Conservation (phyloP, 2,888 invertebrate species). For the Eueremaeus valkanovi region DNA sequence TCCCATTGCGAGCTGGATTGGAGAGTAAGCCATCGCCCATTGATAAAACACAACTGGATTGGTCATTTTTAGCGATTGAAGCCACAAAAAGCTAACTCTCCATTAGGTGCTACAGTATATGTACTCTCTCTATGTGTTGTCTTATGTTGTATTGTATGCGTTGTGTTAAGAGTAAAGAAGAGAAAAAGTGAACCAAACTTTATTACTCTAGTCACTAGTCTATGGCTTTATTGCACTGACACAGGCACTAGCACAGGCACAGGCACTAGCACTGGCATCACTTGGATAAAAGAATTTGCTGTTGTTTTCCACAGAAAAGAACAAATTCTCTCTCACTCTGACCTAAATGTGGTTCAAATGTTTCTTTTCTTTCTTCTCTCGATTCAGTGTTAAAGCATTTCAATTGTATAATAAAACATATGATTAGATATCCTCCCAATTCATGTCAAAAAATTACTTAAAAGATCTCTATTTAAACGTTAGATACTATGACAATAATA, state of each 20-base stretch:
- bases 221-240: slow-evolving; percentile 30
- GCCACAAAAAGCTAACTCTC: slow-evolving; percentile 33
- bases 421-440: too few species aligned
- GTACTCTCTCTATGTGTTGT: background rate
- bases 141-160: background rate
- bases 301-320: background rate
- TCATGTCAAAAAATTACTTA: too few species aligned
- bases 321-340: slow-evolving; percentile 1
- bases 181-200: slow-evolving; percentile 31
- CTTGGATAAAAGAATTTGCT: slow-evolving; percentile 9
- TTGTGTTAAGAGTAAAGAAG: background rate
- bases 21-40: slow-evolving; percentile 35
- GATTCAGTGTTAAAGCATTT: background rate
- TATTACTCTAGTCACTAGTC: slow-evolving; percentile 21
- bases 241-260: too few species aligned
- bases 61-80: slow-evolving; percentile 18
- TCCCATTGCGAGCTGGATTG: slow-evolving; percentile 23
- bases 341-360: slow-evolving; percentile 19
- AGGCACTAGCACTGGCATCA: too few species aligned
- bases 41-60: slow-evolving; percentile 29
- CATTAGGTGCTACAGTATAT: slow-evolving; percentile 28
- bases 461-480: too few species aligned
- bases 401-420: background rate
- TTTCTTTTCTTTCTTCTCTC: slow-evolving; percentile 6
- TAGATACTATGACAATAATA: too few species aligned